A percentile compares a stretch with the other conserved stretches of the same genome.
Conservation (phyloP, 1,140 invertebrate genomes). For the Bradysia coprophila region DNA sequence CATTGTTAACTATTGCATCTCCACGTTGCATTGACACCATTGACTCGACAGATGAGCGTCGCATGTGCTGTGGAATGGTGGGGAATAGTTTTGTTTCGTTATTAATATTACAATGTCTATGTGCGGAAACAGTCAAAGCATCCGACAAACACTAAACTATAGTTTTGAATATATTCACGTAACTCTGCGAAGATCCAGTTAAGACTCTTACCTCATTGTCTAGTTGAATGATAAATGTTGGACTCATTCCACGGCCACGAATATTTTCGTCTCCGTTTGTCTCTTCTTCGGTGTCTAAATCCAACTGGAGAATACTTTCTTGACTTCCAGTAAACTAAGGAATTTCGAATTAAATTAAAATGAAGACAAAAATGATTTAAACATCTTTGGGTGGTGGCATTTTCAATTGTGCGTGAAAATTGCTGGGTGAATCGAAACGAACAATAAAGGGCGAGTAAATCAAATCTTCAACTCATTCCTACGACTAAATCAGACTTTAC, state of each 20-base stretch:
- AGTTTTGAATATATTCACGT: too few species aligned
- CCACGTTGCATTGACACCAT: not conserved
- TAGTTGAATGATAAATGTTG: constrained; percentile 1
- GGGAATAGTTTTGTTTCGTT: not conserved
- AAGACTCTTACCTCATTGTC: not conserved
- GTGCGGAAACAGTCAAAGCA: not conserved
- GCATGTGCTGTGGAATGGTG: not conserved
- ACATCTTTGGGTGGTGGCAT: too few species aligned
- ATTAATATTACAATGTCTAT: not conserved
- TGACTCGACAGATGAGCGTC: not conserved
- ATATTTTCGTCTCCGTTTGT: not conserved
- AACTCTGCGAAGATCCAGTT: too few species aligned
- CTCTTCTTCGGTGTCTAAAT: constrained; percentile 29
- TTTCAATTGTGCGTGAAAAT: too few species aligned
- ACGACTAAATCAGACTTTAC: too few species aligned
- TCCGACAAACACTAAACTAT: too few species aligned
- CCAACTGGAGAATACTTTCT: constrained; percentile 54
- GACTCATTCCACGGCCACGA: not conserved
- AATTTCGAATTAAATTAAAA: not conserved
- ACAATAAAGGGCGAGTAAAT: too few species aligned
- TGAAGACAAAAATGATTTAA: too few species aligned
- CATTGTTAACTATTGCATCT: not conserved
- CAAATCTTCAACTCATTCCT: too few species aligned
- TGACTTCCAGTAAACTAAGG: constrained; percentile 48
- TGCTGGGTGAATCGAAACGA: too few species aligned